A percentile compares a stretch with the other conserved stretches of the same genome.
Evolutionary conservation across 2,113 vertebrate genomes (phyloP).

Genomic region (Dicrurus megarhynchus): DNA sequence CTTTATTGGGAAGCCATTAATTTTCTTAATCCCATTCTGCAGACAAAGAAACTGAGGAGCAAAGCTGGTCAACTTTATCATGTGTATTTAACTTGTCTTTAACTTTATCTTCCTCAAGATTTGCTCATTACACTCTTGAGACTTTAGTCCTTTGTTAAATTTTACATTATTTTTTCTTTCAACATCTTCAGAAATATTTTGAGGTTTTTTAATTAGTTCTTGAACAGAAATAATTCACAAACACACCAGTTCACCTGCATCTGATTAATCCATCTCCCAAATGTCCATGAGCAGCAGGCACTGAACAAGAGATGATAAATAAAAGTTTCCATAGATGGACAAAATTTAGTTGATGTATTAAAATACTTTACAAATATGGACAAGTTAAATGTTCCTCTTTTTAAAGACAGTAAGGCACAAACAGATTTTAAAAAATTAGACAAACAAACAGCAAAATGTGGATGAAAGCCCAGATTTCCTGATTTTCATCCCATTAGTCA

Average conservation of each 20-base stretch:
- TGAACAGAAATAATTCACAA: neutral
- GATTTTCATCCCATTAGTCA: constrained; percentile 1
- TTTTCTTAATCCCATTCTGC: neutral
- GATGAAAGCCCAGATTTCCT: neutral
- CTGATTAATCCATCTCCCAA: neutral
- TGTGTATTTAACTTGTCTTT: neutral
- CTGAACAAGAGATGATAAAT: neutral
- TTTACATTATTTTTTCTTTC: neutral
- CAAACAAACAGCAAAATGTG: neutral
- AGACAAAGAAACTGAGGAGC: neutral
- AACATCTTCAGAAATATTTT: neutral
- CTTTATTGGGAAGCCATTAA: neutral
- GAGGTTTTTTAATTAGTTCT: neutral
- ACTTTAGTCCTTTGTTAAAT: neutral
- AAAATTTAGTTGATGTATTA: neutral
- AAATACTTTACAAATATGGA: neutral
- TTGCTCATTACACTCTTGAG: neutral
- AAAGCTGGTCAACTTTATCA: neutral
- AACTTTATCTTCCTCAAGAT: neutral
- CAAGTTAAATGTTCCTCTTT: neutral
- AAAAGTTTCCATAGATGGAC: neutral
- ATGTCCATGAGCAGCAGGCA: neutral
- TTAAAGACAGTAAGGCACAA: neutral
- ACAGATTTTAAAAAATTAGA: neutral
- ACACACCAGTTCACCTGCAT: neutral